Percentiles rank a stretch among this genome's conserved stretches.
Conservation (phyloP, 2,113 vertebrate species). For the Acrocephalus kingi region DNA sequence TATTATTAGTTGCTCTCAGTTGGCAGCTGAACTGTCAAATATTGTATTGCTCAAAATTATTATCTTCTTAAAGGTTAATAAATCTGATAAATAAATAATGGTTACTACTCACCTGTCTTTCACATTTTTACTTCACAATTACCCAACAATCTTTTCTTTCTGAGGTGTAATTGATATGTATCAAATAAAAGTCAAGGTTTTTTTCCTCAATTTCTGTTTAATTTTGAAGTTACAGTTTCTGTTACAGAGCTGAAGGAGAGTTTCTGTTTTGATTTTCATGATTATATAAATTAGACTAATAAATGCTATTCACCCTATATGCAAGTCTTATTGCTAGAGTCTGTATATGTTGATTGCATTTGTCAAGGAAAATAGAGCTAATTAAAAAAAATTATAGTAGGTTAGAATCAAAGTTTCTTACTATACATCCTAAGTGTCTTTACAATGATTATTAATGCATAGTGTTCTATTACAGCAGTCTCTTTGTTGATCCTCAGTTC, state of each 20-base stretch:
- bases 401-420: background rate
- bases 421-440: background rate
- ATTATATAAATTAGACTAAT: background rate
- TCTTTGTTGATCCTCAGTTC: background rate
- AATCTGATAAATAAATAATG: background rate
- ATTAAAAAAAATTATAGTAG: background rate
- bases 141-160: background rate
- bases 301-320: background rate
- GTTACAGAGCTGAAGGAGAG: background rate
- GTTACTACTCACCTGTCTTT: background rate
- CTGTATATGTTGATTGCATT: background rate
- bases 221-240: background rate
- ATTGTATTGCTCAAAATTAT: background rate
- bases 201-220: background rate
- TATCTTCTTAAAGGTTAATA: conserved; percentile 6
- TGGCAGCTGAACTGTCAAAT: background rate
- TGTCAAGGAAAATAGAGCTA: background rate
- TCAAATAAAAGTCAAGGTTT: background rate
- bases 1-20: background rate
- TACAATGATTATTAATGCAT: background rate
- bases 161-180: background rate
- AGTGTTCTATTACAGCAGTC: background rate
- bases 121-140: background rate
- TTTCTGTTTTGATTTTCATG: background rate
- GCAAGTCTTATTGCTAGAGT: background rate